Percentiles rank a stretch among this genome's conserved stretches.
Conservation (phyloP, 2,797 vertebrate genomes). For the Diplodus sargus region DNA sequence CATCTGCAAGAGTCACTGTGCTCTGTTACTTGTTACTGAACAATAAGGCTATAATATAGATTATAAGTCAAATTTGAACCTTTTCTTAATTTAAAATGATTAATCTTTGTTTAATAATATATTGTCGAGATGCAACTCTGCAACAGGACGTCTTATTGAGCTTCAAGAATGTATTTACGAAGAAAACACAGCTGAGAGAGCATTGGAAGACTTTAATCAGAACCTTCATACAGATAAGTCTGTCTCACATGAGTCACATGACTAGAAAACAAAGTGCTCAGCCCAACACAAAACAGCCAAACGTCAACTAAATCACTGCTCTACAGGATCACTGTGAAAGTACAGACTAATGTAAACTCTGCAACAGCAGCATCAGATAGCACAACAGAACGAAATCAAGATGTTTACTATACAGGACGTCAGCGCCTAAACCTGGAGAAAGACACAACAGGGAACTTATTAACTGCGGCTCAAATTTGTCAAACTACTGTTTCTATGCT, state of each 20-base stretch:
- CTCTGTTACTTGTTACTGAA: too few species aligned
- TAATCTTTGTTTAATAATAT: too few species aligned
- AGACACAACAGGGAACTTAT: not conserved
- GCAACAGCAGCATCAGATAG: slow-evolving; percentile 11
- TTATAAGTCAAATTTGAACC: too few species aligned
- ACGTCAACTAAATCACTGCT: slow-evolving; percentile 20
- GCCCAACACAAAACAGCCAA: slow-evolving; percentile 26
- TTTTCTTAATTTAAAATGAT: too few species aligned
- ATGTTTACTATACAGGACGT: not conserved
- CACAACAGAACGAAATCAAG: slow-evolving; percentile 15
- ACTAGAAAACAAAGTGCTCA: slow-evolving; percentile 25
- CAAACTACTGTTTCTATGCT: too few species aligned
- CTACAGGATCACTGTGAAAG: not conserved
- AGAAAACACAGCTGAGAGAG: not conserved
- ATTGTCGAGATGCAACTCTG: too few species aligned
- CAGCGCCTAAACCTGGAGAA: slow-evolving; percentile 23
- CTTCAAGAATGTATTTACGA: not conserved
- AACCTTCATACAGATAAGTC: not conserved
- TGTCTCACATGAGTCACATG: not conserved
- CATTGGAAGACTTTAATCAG: slow-evolving; percentile 46
- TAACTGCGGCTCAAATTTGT: not conserved
- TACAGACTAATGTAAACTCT: not conserved
- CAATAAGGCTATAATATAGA: too few species aligned
- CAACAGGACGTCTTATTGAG: not conserved
- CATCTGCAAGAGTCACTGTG: too few species aligned